Conservation (phyloP, 1,140 invertebrate genomes). For the Tetramorium parvispinum region DNA sequence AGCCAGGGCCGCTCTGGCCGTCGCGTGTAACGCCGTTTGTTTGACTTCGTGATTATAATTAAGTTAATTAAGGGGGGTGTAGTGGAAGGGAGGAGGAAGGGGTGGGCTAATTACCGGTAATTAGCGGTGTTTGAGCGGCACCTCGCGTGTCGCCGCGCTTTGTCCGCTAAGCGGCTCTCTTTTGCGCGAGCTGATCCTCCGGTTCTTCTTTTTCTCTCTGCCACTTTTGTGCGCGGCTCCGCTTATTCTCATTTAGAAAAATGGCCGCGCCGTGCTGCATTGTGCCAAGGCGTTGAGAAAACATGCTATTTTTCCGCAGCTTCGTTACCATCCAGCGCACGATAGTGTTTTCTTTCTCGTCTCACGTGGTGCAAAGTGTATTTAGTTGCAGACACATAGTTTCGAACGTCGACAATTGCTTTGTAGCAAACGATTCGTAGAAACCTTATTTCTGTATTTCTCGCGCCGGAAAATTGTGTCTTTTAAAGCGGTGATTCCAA, state of each 20-base stretch:
- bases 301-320: conserved; percentile 28
- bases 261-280: conserved; percentile 10
- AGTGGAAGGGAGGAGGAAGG: background rate
- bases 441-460: background rate
- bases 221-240: conserved; percentile 9
- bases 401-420: conserved; percentile 2
- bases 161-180: conserved; percentile 37
- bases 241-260: conserved; percentile 33
- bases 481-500: background rate
- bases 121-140: conserved; percentile 73
- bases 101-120: conserved; percentile 76
- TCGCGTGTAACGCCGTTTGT: conserved; percentile 71
- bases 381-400: background rate
- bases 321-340: conserved; percentile 18
- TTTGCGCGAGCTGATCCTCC: conserved; percentile 25
- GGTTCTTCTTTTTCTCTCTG: background rate
- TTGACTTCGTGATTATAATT: conserved; percentile 80
- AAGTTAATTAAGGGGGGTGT: conserved; percentile 76
- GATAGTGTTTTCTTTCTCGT: conserved; percentile 35
- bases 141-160: conserved; percentile 71
- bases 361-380: background rate
- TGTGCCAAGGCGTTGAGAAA: conserved; percentile 14
- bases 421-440: background rate
- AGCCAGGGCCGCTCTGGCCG: background rate
- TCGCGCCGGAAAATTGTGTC: conserved; percentile 17